Conservation (phyloP, 2,113 vertebrate genomes). For the Tympanuchus pallidicinctus region DNA sequence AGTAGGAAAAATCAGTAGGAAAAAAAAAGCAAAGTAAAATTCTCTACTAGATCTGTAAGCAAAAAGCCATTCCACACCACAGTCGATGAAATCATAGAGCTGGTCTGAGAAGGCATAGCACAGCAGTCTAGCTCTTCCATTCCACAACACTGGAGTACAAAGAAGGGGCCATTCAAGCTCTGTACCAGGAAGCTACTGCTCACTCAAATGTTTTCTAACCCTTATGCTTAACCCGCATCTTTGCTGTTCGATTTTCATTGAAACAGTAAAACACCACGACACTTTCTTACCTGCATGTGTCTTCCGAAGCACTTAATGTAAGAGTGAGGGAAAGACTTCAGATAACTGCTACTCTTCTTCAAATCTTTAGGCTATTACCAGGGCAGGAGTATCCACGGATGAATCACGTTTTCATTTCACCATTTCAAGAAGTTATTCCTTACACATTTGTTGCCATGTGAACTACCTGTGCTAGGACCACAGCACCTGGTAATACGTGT, state of each 20-base stretch:
- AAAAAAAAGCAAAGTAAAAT: background rate
- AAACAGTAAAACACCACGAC: background rate
- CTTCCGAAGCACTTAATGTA: background rate
- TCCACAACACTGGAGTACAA: background rate
- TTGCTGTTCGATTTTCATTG: background rate
- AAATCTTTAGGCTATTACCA: background rate
- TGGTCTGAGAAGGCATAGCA: background rate
- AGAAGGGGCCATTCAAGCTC: background rate
- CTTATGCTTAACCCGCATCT: background rate
- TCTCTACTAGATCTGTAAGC: background rate
- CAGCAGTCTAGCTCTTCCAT: background rate
- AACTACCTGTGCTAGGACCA: background rate
- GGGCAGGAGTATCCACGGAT: background rate
- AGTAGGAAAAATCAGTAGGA: background rate
- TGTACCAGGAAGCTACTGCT: background rate
- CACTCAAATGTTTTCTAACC: background rate
- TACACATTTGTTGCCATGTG: background rate
- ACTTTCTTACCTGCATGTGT: background rate
- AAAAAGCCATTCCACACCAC: background rate
- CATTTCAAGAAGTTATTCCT: background rate
- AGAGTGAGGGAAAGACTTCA: background rate
- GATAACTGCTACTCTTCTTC: background rate
- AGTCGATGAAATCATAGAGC: background rate
- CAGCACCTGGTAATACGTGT: background rate
- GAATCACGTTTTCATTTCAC: background rate